Conservation (phyloP, 2,113 vertebrate species). For the Brachirus orientalis region DNA sequence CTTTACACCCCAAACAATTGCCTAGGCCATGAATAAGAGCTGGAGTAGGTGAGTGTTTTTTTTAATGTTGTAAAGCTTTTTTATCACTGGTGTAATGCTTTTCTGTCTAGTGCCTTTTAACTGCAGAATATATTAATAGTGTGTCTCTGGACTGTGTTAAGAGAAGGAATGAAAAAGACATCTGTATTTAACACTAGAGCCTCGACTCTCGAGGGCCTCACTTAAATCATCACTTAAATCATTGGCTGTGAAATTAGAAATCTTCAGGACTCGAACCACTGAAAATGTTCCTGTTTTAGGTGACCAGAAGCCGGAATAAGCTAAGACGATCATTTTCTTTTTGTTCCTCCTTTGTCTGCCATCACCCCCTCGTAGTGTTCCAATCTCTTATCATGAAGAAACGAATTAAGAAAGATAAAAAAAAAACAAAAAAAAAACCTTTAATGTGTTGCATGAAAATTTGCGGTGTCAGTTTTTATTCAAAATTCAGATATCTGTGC, state of each 20-base stretch:
- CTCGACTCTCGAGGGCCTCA: constrained; percentile 24
- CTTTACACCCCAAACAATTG: background rate
- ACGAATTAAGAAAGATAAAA: no score
- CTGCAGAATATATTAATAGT: constrained; percentile 41
- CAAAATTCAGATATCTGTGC: no score
- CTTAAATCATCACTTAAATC: constrained; percentile 43
- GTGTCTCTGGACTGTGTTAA: constrained; percentile 25
- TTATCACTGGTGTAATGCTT: constrained; percentile 19
- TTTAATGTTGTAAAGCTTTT: constrained; percentile 19
- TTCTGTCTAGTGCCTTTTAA: constrained; percentile 16
- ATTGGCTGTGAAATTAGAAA: constrained; percentile 62
- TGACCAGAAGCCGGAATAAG: constrained; percentile 1
- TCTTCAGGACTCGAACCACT: constrained; percentile 27
- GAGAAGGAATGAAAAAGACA: constrained; percentile 11
- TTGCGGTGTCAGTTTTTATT: no score
- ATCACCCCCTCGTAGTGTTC: no score
- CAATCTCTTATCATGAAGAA: no score
- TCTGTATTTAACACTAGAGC: constrained; percentile 40
- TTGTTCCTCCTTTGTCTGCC: no score
- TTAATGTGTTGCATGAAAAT: no score
- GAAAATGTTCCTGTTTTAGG: background rate
- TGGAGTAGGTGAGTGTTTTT: constrained; percentile 10
- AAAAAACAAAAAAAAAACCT: no score
- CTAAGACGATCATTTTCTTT: no score
- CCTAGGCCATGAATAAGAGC: background rate